Evolutionary conservation across 2,113 vertebrate species (phyloP).

Genomic region (Empidonax traillii): DNA sequence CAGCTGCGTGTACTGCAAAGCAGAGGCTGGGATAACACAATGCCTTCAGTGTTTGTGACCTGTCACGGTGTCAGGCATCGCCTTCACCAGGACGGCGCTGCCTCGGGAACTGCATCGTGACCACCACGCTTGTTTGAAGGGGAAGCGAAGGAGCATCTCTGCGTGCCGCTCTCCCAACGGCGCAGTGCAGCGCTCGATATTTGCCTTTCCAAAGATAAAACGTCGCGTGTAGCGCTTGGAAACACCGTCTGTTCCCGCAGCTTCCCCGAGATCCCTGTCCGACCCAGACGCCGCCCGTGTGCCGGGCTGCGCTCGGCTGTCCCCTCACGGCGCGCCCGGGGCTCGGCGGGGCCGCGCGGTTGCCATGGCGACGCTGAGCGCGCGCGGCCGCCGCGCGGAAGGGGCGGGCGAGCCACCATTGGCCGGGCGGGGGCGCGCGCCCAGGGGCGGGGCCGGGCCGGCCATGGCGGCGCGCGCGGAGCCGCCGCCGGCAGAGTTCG

Average conservation of each 20-base stretch:
- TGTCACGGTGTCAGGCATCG: neutral
- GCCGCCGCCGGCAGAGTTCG: conserved; percentile 55
- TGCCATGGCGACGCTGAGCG: neutral
- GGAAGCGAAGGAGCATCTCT: accelerated
- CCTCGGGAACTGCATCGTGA: neutral
- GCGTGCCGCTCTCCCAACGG: neutral
- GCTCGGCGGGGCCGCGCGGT: neutral
- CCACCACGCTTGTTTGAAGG: accelerated
- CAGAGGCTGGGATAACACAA: accelerated
- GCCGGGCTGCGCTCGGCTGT: neutral
- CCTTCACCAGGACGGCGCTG: no score
- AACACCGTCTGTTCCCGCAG: neutral
- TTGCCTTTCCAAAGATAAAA: neutral
- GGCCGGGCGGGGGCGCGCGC: neutral
- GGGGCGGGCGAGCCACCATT: neutral
- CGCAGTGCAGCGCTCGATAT: accelerated
- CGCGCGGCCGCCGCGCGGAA: neutral
- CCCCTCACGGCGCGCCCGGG: neutral
- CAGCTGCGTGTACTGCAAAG: neutral
- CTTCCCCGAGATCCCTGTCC: neutral
- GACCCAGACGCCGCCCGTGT: accelerated
- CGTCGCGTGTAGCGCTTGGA: accelerated
- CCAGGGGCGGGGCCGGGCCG: neutral
- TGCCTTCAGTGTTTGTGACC: no score
- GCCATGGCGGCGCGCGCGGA: neutral